Percentiles rank a stretch among this genome's conserved stretches.
phyloP scores from a whole-genome alignment of 2,113 vertebrate genomes.

The Pseudorhombus dupliciocellatus region DNA sequence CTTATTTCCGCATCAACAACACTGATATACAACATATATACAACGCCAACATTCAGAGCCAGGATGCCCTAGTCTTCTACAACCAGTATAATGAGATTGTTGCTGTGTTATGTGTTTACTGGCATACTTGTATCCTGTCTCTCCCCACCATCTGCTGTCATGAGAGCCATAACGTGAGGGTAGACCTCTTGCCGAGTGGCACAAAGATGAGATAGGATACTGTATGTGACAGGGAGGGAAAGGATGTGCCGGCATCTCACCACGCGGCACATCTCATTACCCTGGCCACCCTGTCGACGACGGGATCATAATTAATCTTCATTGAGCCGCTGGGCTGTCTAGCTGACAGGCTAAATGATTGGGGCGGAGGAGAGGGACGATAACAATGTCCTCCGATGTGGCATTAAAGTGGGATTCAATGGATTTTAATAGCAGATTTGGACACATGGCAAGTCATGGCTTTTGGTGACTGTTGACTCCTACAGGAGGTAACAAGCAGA shows the following conservation, averaged over 20 bases:
- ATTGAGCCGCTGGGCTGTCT: conserved; percentile 58
- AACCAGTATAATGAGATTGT: conserved; percentile 30
- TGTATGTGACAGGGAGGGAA: conserved; percentile 47
- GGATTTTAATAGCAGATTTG: conserved; percentile 38
- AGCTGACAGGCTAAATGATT: conserved; percentile 68
- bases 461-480: conserved; percentile 19
- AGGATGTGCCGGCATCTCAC: conserved; percentile 30
- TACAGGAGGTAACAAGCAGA: conserved; percentile 22
- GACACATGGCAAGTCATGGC: conserved; percentile 11
- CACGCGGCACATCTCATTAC: conserved; percentile 70
- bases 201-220: conserved; percentile 27
- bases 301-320: conserved; percentile 73
- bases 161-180: conserved; percentile 16
- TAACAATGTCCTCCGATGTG: conserved; percentile 53
- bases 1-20: conserved; percentile 3
- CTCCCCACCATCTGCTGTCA: conserved; percentile 45
- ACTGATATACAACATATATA: too few species aligned
- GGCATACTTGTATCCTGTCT: conserved; percentile 19
- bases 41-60: neutral
- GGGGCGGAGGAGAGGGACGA: conserved; percentile 47
- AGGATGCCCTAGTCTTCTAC: neutral
- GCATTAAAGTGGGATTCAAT: conserved; percentile 54
- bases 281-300: conserved; percentile 44
- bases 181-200: conserved; percentile 36
- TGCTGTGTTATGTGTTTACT: conserved; percentile 18